Conservation (phyloP, 2,888 invertebrate genomes). For the Molorchus minor region DNA sequence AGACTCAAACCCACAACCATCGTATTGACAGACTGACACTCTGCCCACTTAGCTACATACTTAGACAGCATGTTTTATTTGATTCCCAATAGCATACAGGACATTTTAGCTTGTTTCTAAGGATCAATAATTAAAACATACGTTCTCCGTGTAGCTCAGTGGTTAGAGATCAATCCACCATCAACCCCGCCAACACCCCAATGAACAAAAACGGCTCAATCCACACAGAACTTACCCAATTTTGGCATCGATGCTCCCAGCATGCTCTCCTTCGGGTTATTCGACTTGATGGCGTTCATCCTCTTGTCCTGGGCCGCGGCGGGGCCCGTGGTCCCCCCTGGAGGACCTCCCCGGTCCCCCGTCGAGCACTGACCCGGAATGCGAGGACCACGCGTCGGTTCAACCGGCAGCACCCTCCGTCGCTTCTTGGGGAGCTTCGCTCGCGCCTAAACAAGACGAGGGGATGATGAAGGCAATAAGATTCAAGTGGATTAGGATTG, state of each 20-base stretch:
- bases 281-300: constrained; percentile 89
- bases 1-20: too few species aligned
- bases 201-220: too few species aligned
- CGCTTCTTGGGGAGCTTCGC: constrained; percentile 99
- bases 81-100: too few species aligned
- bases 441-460: constrained; percentile 76
- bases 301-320: constrained; percentile 74
- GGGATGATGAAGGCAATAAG: not conserved
- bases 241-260: constrained; percentile 66
- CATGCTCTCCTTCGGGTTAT: constrained; percentile 85
- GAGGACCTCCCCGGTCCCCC: constrained; percentile 40
- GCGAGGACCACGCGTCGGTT: constrained; percentile 81
- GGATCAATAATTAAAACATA: too few species aligned
- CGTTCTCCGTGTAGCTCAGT: too few species aligned
- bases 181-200: too few species aligned
- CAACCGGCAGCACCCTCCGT: constrained; percentile 94
- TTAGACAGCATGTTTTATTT: too few species aligned
- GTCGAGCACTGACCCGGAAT: constrained; percentile 62
- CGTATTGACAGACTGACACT: too few species aligned
- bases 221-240: constrained; percentile 83
- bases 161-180: too few species aligned
- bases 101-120: too few species aligned
- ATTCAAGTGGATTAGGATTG: constrained; percentile 8
- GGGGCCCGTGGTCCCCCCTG: constrained; percentile 63
- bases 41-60: too few species aligned